These are phyloP conservation scores for Brachynemurus nebulosus DNA, from an alignment of 2,888 invertebrate species.

Conservation along the genomic window DNA sequence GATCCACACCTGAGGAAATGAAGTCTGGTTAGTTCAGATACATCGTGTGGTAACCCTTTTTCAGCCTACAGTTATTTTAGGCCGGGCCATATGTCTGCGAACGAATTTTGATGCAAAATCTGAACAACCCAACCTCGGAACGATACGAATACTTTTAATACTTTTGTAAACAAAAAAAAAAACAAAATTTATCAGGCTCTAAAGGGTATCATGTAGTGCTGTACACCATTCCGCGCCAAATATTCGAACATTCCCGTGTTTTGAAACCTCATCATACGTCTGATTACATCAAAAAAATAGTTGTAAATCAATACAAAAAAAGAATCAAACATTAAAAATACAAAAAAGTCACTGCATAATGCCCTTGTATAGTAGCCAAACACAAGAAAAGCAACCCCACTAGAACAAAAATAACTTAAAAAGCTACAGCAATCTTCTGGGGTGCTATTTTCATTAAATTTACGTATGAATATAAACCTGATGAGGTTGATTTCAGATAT, in stretches of 20 bases:
- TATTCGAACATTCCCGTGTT: too few species aligned
- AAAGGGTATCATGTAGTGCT: constrained; percentile 1
- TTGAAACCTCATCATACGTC: background rate
- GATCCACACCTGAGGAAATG: constrained; percentile 37
- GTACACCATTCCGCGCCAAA: too few species aligned
- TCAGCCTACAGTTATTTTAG: constrained; percentile 29
- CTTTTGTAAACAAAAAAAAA: background rate
- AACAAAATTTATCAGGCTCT: background rate
- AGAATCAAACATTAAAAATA: too few species aligned
- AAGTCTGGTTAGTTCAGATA: constrained; percentile 35
- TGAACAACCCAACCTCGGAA: constrained; percentile 15
- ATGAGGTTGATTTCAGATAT: background rate
- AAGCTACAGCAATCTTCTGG: background rate
- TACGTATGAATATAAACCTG: background rate
- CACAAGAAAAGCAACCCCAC: background rate
- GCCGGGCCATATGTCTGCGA: constrained; percentile 17
- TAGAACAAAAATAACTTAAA: background rate
- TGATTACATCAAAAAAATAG: background rate
- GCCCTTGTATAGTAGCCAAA: background rate
- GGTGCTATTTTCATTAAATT: background rate
- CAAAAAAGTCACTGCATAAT: too few species aligned
- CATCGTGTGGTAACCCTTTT: constrained; percentile 30
- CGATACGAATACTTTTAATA: constrained; percentile 16
- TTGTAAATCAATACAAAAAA: too few species aligned
- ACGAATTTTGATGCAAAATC: constrained; percentile 25